A percentile compares a stretch with the other conserved stretches of the same genome.
Evolutionary conservation across 2,113 vertebrate species (phyloP).

Genomic region (Aphyosemion australe): DNA sequence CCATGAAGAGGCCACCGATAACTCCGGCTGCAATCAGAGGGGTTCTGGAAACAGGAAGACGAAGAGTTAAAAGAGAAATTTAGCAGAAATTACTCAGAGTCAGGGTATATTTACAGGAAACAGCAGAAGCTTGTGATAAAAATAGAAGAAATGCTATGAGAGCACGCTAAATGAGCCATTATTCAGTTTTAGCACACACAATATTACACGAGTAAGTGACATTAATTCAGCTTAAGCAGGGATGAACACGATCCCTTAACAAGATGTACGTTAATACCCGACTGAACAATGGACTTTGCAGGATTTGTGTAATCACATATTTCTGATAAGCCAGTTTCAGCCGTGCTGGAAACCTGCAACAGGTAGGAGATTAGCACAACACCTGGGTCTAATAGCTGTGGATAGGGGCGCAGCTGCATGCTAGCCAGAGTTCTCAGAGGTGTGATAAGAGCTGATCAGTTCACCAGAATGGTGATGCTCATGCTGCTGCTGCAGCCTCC

Average conservation of each 20-base stretch:
- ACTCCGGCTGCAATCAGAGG: slow-evolving; percentile 95
- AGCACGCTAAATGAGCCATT: slow-evolving; percentile 10
- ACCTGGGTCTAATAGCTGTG: slow-evolving; percentile 12
- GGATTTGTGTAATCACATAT: slow-evolving; percentile 50
- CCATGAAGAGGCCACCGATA: slow-evolving; percentile 93
- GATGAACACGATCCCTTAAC: slow-evolving; percentile 19
- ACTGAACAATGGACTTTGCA: slow-evolving; percentile 34
- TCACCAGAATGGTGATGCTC: slow-evolving; percentile 33
- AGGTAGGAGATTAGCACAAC: slow-evolving; percentile 41
- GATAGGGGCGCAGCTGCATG: slow-evolving; percentile 13
- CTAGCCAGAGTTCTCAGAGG: slow-evolving; percentile 13
- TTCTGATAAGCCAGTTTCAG: slow-evolving; percentile 51
- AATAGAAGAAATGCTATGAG: background rate
- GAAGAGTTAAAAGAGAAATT: slow-evolving; percentile 11
- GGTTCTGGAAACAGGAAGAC: slow-evolving; percentile 79
- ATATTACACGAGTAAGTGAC: slow-evolving; percentile 23
- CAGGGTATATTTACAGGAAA: no score
- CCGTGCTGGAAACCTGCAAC: slow-evolving; percentile 23
- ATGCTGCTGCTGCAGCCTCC: background rate
- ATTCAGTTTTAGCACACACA: slow-evolving; percentile 24
- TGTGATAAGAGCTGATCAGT: slow-evolving; percentile 49
- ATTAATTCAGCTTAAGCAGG: slow-evolving; percentile 42
- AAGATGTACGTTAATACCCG: slow-evolving; percentile 25
- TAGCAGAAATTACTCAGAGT: background rate
- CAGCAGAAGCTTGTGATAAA: no score